A percentile compares a stretch with the other conserved stretches of the same genome.
Conservation (phyloP, 2,888 invertebrate genomes). For the Spisula subtruncata region DNA sequence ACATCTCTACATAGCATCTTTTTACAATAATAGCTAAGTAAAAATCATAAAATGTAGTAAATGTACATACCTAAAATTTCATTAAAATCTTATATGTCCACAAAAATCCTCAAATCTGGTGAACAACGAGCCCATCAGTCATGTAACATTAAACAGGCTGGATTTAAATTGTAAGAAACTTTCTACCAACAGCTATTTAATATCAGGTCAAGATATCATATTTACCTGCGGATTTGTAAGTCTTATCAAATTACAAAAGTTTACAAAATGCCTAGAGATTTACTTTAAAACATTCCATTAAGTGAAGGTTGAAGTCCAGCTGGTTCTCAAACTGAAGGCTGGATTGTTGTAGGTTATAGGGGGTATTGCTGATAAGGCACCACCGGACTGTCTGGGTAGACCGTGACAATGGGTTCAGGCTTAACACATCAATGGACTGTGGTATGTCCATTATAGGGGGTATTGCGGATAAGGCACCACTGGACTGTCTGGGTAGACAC, state of each 20-base stretch:
- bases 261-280: slow-evolving; percentile 41
- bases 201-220: slow-evolving; percentile 49
- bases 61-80: slow-evolving; percentile 20
- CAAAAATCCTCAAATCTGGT: background rate
- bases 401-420: background rate
- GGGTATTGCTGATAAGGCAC: background rate
- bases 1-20: background rate
- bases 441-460: too few relatives aligned
- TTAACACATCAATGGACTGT: too few relatives aligned
- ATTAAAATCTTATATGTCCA: slow-evolving; percentile 14
- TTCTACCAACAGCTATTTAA: slow-evolving; percentile 40
- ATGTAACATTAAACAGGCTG: background rate
- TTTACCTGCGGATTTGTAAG: slow-evolving; percentile 44
- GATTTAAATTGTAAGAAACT: background rate
- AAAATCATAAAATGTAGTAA: background rate
- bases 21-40: background rate
- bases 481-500: too few relatives aligned
- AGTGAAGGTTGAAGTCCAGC: background rate
- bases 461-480: too few relatives aligned
- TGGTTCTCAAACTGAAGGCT: background rate
- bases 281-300: slow-evolving; percentile 38
- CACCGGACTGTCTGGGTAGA: background rate
- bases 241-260: slow-evolving; percentile 46
- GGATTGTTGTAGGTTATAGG: background rate
- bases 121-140: background rate